These are phyloP conservation scores for Lophius americanus DNA, from an alignment of 2,797 vertebrate species.

Conservation along the genomic window DNA sequence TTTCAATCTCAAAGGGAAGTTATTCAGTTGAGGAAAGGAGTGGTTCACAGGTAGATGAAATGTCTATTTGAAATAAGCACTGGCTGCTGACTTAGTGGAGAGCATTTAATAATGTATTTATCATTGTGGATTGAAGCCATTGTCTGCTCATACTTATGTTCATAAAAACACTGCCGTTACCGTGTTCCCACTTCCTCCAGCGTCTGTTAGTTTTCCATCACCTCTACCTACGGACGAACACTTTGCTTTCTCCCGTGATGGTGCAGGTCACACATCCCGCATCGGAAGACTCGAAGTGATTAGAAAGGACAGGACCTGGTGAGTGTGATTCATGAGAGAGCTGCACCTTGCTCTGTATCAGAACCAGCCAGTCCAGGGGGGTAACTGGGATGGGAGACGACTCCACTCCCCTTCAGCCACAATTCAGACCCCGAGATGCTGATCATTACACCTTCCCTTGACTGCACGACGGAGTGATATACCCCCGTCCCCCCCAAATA, in stretches of 20 bases:
- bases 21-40: too few relatives aligned
- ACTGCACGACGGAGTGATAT: conserved; percentile 85
- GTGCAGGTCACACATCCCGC: conserved; percentile 67
- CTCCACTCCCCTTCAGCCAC: conserved; percentile 43
- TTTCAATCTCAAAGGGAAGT: too few relatives aligned
- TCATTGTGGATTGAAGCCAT: too few relatives aligned
- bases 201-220: conserved; percentile 28
- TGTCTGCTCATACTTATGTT: too few relatives aligned
- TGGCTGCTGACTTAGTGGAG: too few relatives aligned
- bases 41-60: too few relatives aligned
- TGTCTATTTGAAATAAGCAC: too few relatives aligned
- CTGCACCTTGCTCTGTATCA: conserved; percentile 26
- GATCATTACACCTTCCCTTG: conserved; percentile 32
- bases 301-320: conserved; percentile 86
- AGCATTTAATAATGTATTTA: too few relatives aligned
- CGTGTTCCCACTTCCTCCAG: conserved; percentile 15
- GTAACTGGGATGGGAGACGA: conserved; percentile 23
- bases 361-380: conserved; percentile 43
- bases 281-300: conserved; percentile 64
- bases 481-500: conserved; percentile 63
- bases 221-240: conserved; percentile 33
- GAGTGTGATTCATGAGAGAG: conserved; percentile 87
- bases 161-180: conserved; percentile 20
- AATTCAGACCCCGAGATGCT: conserved; percentile 61
- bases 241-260: conserved; percentile 50